A percentile compares a stretch with the other conserved stretches of the same genome.
Conservation (phyloP, 2,797 vertebrate genomes). For the Squalus acanthias region DNA sequence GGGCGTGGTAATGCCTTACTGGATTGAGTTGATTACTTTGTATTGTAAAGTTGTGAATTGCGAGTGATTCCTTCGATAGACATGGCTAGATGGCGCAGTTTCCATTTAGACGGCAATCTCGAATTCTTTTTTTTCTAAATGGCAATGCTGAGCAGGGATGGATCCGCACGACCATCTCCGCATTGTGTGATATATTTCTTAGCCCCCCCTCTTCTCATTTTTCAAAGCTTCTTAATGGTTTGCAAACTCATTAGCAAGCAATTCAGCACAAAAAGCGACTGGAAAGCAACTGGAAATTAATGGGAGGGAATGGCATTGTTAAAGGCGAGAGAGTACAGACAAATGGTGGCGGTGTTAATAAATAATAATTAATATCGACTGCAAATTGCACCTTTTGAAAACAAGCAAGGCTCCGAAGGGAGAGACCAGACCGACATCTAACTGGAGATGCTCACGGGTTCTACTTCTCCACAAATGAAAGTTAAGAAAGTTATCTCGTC, state of each 20-base stretch:
- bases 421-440: not conserved
- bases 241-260: not conserved
- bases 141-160: not conserved
- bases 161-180: too few species aligned
- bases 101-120: not conserved
- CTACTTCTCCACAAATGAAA: not conserved
- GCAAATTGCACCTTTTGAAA: not conserved
- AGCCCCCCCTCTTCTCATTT: not conserved
- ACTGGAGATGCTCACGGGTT: not conserved
- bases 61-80: not conserved
- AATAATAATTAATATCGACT: not conserved
- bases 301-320: not conserved
- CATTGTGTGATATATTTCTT: too few species aligned
- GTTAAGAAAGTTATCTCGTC: not conserved
- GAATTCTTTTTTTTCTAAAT: not conserved
- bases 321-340: not conserved
- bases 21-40: not conserved
- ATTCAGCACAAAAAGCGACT: not conserved
- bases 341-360: not conserved
- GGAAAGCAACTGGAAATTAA: not conserved
- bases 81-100: slow-evolving; percentile 13
- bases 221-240: not conserved
- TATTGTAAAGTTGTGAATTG: not conserved
- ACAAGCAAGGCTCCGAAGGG: not conserved
- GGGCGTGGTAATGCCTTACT: not conserved